These are phyloP conservation scores for Cossypha heuglini DNA, from an alignment of 2,797 vertebrate species.

Conservation along the genomic window DNA sequence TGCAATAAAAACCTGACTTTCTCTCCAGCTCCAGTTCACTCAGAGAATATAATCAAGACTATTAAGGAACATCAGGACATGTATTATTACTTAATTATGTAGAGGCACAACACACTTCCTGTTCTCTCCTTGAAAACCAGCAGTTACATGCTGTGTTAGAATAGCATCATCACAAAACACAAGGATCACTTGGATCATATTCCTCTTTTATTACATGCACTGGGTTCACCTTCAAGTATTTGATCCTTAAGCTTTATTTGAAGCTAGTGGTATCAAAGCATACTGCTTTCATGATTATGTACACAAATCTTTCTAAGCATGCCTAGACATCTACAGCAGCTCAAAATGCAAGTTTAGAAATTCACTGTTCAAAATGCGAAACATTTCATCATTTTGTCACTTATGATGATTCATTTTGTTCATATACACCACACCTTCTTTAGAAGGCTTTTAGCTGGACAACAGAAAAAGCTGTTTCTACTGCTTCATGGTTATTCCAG, in stretches of 20 bases:
- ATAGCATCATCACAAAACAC: neutral
- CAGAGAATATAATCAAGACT: slow-evolving; percentile 3
- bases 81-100: slow-evolving; percentile 45
- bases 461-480: neutral
- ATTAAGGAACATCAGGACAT: slow-evolving; percentile 25
- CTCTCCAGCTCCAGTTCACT: slow-evolving; percentile 20
- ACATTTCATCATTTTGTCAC: neutral
- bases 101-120: slow-evolving; percentile 14
- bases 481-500: neutral
- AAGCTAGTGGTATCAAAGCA: neutral
- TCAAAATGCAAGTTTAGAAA: neutral
- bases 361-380: neutral
- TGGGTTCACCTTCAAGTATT: neutral
- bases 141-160: slow-evolving; percentile 19
- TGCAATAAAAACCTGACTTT: neutral
- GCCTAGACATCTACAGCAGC: neutral
- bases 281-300: neutral
- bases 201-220: neutral
- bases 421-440: neutral
- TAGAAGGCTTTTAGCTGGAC: neutral
- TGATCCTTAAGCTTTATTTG: neutral
- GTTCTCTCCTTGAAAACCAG: neutral
- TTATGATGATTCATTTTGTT: neutral
- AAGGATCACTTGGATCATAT: neutral
- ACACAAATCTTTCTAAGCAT: neutral